These are phyloP conservation scores for Melinopterus prodromus DNA, from an alignment of 2,888 invertebrate species.

Conservation along the genomic window DNA sequence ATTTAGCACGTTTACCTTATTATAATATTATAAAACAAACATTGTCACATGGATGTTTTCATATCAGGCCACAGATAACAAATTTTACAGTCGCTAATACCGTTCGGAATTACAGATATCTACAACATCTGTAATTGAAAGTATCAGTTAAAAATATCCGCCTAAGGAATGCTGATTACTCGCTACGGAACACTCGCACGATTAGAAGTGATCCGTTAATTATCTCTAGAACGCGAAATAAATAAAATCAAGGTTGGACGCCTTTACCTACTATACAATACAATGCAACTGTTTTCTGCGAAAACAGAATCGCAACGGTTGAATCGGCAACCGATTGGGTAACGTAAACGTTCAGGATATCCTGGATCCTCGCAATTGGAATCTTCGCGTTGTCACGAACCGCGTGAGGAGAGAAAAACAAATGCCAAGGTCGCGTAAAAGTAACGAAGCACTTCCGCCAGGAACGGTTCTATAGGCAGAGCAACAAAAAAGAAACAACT, in stretches of 20 bases:
- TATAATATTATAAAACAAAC: too few relatives aligned
- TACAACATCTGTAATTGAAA: neutral
- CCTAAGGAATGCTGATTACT: neutral
- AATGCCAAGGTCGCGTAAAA: neutral
- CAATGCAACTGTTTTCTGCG: neutral
- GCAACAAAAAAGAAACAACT: neutral
- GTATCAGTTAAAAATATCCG: neutral
- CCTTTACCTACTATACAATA: too few relatives aligned
- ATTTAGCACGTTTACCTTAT: too few relatives aligned
- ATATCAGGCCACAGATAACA: neutral
- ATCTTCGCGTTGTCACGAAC: conserved; percentile 4
- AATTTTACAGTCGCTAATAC: neutral
- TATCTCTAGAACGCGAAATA: neutral
- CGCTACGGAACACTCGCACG: neutral
- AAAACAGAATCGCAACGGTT: conserved; percentile 4
- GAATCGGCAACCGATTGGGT: neutral
- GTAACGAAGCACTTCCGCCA: neutral
- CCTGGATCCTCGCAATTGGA: neutral
- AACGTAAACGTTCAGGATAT: neutral
- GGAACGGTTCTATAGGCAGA: neutral
- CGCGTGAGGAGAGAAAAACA: neutral
- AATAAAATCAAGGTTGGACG: neutral
- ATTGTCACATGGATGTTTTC: too few relatives aligned
- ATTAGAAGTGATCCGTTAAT: neutral
- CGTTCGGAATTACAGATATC: neutral